phyloP scores from a whole-genome alignment of 2,888 invertebrate species.

The Pseudeuparius sepicola region DNA sequence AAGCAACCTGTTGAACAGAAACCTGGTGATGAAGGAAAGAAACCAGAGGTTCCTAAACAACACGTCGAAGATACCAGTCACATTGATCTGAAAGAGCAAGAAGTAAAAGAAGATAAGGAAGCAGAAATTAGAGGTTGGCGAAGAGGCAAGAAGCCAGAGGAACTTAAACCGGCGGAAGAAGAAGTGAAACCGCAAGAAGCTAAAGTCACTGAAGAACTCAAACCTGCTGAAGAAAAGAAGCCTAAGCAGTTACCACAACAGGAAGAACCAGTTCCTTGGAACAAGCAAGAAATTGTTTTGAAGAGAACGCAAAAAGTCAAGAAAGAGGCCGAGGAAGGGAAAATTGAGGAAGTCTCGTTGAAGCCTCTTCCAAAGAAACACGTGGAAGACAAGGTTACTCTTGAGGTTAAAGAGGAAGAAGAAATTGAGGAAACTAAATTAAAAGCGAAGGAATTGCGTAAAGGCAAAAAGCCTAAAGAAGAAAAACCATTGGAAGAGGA shows the following conservation, averaged over 20 bases:
- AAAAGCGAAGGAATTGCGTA: constrained; percentile 32
- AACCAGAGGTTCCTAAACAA: too few species aligned
- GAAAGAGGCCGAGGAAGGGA: constrained; percentile 13
- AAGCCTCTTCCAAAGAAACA: constrained; percentile 13
- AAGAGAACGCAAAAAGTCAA: too few species aligned
- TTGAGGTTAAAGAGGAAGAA: too few species aligned
- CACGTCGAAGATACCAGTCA: constrained; percentile 13
- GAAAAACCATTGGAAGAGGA: constrained; percentile 7
- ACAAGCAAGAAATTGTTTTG: constrained; percentile 3
- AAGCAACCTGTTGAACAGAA: not conserved
- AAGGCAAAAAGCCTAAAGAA: constrained; percentile 15
- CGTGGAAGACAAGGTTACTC: constrained; percentile 35
- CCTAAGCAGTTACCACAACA: constrained; percentile 28
- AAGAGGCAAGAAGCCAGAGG: constrained; percentile 9
- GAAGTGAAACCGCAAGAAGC: constrained; percentile 21
- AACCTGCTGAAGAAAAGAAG: constrained; percentile 24
- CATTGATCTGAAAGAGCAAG: constrained; percentile 8
- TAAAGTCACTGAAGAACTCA: constrained; percentile 31
- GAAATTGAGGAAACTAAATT: constrained; percentile 50
- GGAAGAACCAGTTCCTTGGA: constrained; percentile 4
- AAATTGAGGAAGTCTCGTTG: constrained; percentile 10
- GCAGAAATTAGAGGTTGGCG: constrained; percentile 21
- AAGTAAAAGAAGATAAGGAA: constrained; percentile 21
- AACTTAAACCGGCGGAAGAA: constrained; percentile 5
- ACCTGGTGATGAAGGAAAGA: too few species aligned